Conservation (phyloP, 2,888 invertebrate species). For the Nemurella pictetii region DNA sequence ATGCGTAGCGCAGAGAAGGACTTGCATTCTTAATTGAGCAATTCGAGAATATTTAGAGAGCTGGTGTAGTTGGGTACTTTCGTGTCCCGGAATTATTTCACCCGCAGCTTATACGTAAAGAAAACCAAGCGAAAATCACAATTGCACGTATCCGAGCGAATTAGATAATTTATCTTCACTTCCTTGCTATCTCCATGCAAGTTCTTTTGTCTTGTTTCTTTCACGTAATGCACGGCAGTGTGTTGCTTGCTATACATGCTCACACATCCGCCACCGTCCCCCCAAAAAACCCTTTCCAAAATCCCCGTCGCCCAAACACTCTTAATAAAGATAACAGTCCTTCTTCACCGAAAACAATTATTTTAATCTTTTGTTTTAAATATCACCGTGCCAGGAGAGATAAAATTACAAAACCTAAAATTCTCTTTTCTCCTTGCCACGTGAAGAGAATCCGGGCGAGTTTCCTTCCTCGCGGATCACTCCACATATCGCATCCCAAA, state of each 20-base stretch:
- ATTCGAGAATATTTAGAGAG: too few relatives aligned
- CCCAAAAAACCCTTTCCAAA: neutral
- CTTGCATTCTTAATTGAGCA: too few relatives aligned
- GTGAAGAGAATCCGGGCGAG: slow-evolving; percentile 6
- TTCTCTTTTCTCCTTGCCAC: neutral
- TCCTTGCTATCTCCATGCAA: neutral
- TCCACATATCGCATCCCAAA: slow-evolving; percentile 7
- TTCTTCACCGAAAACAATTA: slow-evolving; percentile 7
- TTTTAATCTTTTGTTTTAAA: slow-evolving; percentile 16
- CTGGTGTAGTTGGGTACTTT: too few relatives aligned
- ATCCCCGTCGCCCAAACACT: neutral
- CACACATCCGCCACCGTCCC: neutral
- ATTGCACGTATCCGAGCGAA: neutral
- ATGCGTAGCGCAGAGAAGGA: too few relatives aligned
- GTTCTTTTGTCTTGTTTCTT: neutral
- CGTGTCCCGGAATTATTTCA: too few relatives aligned
- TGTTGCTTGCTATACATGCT: too few relatives aligned
- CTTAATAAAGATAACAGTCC: neutral
- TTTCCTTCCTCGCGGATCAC: slow-evolving; percentile 33
- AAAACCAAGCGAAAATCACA: neutral
- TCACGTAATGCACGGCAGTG: too few relatives aligned
- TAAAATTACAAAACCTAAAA: neutral
- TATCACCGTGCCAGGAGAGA: neutral
- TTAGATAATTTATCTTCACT: neutral
- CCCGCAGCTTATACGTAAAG: neutral